Evolutionary conservation across 2,113 vertebrate species (phyloP).

Genomic region (Oenanthe melanoleuca): DNA sequence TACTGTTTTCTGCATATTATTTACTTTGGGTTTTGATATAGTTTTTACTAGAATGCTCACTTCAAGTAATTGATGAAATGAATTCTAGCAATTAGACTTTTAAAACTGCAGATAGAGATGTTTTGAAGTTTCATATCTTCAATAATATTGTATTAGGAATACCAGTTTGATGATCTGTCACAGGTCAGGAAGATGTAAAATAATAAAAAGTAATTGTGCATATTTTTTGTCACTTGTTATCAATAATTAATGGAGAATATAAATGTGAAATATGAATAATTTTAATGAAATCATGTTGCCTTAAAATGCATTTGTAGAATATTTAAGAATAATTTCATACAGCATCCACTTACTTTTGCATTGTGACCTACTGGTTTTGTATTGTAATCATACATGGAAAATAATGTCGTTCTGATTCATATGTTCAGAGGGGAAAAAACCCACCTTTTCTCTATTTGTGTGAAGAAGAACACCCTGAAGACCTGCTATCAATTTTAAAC

Average conservation of each 20-base stretch:
- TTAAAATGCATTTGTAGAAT: neutral
- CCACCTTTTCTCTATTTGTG: neutral
- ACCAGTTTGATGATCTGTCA: neutral
- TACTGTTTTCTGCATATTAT: neutral
- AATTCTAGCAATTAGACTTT: neutral
- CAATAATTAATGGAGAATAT: neutral
- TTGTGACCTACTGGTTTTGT: neutral
- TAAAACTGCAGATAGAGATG: neutral
- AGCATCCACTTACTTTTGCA: neutral
- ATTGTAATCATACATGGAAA: neutral
- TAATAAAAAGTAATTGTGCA: neutral
- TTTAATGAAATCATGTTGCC: neutral
- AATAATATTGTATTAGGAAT: neutral
- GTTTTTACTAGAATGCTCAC: neutral
- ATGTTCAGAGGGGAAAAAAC: rapidly evolving
- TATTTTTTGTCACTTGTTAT: neutral
- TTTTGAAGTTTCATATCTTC: neutral
- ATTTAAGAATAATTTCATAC: neutral
- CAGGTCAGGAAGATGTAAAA: neutral
- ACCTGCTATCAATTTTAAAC: neutral
- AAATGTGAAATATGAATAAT: neutral
- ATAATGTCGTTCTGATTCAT: neutral
- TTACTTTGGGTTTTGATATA: neutral
- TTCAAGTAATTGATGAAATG: neutral
- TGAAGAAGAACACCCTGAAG: neutral